Base-by-base conservation (phyloP, 2,797 vertebrate species). In the Sciurus carolinensis region DNA sequence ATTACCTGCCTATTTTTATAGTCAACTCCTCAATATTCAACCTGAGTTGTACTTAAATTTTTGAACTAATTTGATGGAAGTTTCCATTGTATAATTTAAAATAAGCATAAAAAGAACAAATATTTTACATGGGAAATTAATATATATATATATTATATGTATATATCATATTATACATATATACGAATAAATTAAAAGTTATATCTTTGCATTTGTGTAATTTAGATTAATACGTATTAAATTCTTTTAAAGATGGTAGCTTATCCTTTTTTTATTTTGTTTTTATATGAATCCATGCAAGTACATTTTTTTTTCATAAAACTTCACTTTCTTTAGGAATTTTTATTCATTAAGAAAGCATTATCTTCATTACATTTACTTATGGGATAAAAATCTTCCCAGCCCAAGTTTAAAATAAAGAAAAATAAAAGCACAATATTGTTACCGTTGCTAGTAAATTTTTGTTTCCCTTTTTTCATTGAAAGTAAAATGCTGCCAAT, bases 1-100 rank as follows among this genome's bases (percentile, higher is more conserved):
- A 44, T 59, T 30, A 13, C 7, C 12, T 30, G 7, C 69, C 17
- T 26, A 5, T 67, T 73, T 87, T 79, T 33, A 33, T 39, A 84
- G n/a, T 57, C 26, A 88, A 42, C 4, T 26, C 36, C 28, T 59
- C 26, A 42, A 22, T 39, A 66, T 77, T 36, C 62, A 42, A 67
- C 17, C 15, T 67, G 33, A 52, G 15, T 30, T 67, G 1, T 89
- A 44, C 18, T 39, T 66, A 13, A n/a, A 39, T 6, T 80, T 88
- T 73, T 90, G 66, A 94, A 84, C 15, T 75, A 66, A 28, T 79
- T 77, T 47, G 17, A 47, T 82, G 52, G 57, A 1, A 94, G 42
- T 96, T 84, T 79, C 36, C 9, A n/a, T 80, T 39, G 10, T 85
- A 28, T 26, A 85, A 76, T 95, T 50, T 59, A 88, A 88, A 92